Base-by-base conservation (phyloP, 2,113 vertebrate species). In the Solea solea region DNA sequence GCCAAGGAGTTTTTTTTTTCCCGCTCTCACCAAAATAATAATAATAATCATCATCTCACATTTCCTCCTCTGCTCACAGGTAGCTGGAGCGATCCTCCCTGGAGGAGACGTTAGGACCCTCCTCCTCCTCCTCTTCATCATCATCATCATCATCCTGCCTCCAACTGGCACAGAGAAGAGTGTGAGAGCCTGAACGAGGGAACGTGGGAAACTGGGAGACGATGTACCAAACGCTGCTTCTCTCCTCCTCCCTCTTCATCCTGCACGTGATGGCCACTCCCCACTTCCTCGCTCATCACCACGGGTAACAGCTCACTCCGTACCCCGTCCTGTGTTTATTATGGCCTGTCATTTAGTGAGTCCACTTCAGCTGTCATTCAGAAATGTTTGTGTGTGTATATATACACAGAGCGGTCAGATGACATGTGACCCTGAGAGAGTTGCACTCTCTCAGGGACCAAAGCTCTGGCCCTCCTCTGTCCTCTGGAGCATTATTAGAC, bases 161-260 rank as follows among this genome's bases (percentile, higher is more conserved):
- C 39, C 40, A 6, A 61, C 80, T 67, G 83, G 86, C 72, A 78
- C 76, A 21, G 68, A 87, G 85, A 75, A 63, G 65, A 73, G 83
- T 80, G 77, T 75, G 67, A 75, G 76, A 83, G 82, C 55, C 61
- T 48, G 73, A 65, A 78, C 16, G 39, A 74, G 71, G 65, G 76
- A 85, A 88, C 84, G 81, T 87, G 87, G 90, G 77, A 87, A 87
- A 78, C 72, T 75, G 75, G 86, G 83, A 87, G 91, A 91, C 55
- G 1, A 94, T 94, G 94, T 89, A 85, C 87, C 79, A 75, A 72
- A 56, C 59, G 40, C 76, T 93, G 61, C 89, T 94, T 11, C 86
- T 94, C 9, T 91, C 85, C 72, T 90, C 87, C 72, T 88, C 88
- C 84, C 85, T 94, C 78, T 82, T 94, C 80, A 68, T 92, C 80